Conservation (phyloP, 1,140 invertebrate species). For the Diprion similis region DNA sequence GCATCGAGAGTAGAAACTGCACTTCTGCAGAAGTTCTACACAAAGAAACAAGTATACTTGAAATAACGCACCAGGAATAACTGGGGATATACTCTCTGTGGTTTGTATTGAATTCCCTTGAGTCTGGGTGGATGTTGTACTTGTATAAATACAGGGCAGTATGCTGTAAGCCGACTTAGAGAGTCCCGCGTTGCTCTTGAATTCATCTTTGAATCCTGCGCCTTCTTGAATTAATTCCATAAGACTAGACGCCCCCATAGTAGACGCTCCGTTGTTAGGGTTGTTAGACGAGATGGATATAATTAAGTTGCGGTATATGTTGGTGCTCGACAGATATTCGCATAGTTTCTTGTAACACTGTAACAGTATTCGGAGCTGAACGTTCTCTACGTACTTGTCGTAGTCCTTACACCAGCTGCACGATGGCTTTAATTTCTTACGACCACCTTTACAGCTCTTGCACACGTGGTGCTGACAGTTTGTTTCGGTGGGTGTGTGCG, state of each 20-base stretch:
- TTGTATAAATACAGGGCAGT: conserved; percentile 76
- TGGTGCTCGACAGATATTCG: conserved; percentile 77
- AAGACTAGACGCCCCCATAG: conserved; percentile 64
- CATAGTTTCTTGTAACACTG: conserved; percentile 91
- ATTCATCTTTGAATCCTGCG: conserved; percentile 78
- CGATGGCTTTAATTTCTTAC: conserved; percentile 82
- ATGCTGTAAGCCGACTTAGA: conserved; percentile 76
- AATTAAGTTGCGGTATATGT: conserved; percentile 70
- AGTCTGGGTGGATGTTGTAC: conserved; percentile 72
- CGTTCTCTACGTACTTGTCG: conserved; percentile 83
- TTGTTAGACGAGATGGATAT: conserved; percentile 60
- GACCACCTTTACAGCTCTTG: conserved; percentile 78
- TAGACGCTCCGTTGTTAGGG: conserved; percentile 52
- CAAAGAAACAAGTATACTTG: background rate
- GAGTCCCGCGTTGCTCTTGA: conserved; percentile 72
- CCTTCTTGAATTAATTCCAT: conserved; percentile 82
- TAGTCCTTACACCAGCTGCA: conserved; percentile 88
- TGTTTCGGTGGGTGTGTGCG: conserved; percentile 80
- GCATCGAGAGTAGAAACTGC: background rate
- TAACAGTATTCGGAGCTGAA: conserved; percentile 78
- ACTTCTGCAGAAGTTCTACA: background rate
- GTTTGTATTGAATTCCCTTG: conserved; percentile 55
- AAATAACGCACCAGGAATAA: conserved; percentile 41
- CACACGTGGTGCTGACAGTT: conserved; percentile 91
- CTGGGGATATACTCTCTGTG: conserved; percentile 51